phyloP scores from a whole-genome alignment of 2,888 invertebrate genomes.

The Calliphora vomitoria region DNA sequence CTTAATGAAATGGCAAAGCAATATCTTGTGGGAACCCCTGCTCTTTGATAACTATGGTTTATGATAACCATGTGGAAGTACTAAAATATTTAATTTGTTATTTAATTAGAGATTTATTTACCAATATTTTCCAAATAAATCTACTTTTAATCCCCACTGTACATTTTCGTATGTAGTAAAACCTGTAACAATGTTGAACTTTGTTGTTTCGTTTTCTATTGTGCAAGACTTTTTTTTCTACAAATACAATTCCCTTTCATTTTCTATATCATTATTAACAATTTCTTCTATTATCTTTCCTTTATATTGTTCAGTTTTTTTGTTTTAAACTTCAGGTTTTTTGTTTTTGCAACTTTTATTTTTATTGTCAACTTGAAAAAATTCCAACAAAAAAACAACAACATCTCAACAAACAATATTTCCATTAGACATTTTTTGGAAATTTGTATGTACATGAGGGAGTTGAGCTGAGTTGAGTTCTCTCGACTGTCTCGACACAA shows the following conservation, averaged over 20 bases:
- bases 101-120: too few species aligned
- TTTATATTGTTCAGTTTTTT: constrained; percentile 33
- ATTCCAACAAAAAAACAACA: constrained; percentile 37
- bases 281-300: neutral
- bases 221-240: neutral
- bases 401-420: constrained; percentile 43
- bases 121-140: neutral
- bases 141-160: neutral
- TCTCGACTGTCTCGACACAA: constrained; percentile 68
- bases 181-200: constrained; percentile 35
- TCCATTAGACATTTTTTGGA: constrained; percentile 69
- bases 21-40: too few species aligned
- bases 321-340: neutral
- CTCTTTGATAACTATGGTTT: too few species aligned
- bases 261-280: constrained; percentile 15
- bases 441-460: constrained; percentile 51
- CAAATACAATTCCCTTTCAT: constrained; percentile 13
- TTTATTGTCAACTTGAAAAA: constrained; percentile 29
- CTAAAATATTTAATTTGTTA: too few species aligned
- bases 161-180: neutral
- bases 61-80: too few species aligned
- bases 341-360: neutral
- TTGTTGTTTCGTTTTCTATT: constrained; percentile 27
- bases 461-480: constrained; percentile 37
- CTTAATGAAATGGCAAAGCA: too few species aligned